Percentiles rank a stretch among this genome's conserved stretches.
phyloP scores from a whole-genome alignment of 1,140 invertebrate species.

The Drosophila navojoa region DNA sequence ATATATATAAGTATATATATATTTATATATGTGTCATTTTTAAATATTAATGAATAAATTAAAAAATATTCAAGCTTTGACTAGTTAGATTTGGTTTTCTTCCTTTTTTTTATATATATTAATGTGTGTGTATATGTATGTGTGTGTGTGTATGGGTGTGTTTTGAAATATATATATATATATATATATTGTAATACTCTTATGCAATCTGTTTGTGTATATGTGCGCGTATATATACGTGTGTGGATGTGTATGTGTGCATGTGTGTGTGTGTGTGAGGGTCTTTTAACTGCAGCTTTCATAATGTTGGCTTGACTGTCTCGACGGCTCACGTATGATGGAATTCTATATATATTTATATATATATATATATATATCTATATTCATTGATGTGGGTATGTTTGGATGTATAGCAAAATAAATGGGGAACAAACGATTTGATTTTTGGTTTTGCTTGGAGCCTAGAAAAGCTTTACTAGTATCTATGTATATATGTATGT shows the following conservation, averaged over 20 bases:
- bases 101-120: conserved; percentile 48
- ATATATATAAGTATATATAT: not conserved
- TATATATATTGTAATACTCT: conserved; percentile 55
- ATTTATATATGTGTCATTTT: conserved; percentile 10
- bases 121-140: conserved; percentile 37
- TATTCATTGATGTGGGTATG: not conserved
- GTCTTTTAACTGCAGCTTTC: no score
- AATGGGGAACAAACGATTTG: not conserved
- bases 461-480: conserved; percentile 41
- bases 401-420: conserved; percentile 24
- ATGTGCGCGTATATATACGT: conserved; percentile 20
- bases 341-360: conserved; percentile 4
- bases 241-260: conserved; percentile 13
- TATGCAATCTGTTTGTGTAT: conserved; percentile 1
- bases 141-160: conserved; percentile 51
- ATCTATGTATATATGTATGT: conserved; percentile 12
- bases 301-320: not conserved
- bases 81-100: conserved; percentile 60
- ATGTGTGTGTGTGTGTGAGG: conserved; percentile 8
- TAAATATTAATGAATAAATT: conserved; percentile 76
- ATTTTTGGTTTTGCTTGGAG: conserved; percentile 38
- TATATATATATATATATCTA: conserved; percentile 6
- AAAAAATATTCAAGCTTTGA: conserved; percentile 82
- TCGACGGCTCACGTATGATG: conserved; percentile 7
- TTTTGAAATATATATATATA: conserved; percentile 61